Evolutionary conservation across 2,113 vertebrate species (phyloP).

Genomic region (Macrotis lagotis): DNA sequence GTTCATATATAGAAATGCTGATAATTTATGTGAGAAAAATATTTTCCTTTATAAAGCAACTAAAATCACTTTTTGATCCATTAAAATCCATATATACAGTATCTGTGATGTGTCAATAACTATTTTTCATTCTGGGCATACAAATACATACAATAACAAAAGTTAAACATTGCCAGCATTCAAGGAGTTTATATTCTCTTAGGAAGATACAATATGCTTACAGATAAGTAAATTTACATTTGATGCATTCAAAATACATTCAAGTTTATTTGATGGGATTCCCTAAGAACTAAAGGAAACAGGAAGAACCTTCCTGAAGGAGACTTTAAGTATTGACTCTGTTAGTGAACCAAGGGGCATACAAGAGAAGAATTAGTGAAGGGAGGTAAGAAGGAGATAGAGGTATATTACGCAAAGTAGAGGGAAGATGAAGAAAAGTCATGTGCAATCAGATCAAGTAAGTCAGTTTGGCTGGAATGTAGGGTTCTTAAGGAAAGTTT

Average conservation of each 20-base stretch:
- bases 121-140: not conserved
- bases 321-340: not conserved
- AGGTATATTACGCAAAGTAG: not conserved
- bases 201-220: not conserved
- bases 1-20: too few relatives aligned
- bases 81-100: not conserved
- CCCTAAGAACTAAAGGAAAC: not conserved
- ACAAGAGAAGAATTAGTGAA: not conserved
- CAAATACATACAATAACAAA: not conserved
- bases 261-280: not conserved
- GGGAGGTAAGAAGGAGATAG: not conserved
- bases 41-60: too few relatives aligned
- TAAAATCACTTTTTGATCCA: not conserved
- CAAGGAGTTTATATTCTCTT: not conserved
- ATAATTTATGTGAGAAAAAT: too few relatives aligned
- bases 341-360: not conserved
- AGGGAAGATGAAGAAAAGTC: not conserved
- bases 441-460: not conserved
- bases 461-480: not conserved
- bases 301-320: not conserved
- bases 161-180: not conserved
- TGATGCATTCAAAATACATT: not conserved
- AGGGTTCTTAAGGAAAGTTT: not conserved
- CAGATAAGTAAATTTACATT: not conserved
- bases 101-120: not conserved